Conservation (phyloP, 2,888 invertebrate genomes). For the Ceraclea dissimilis region DNA sequence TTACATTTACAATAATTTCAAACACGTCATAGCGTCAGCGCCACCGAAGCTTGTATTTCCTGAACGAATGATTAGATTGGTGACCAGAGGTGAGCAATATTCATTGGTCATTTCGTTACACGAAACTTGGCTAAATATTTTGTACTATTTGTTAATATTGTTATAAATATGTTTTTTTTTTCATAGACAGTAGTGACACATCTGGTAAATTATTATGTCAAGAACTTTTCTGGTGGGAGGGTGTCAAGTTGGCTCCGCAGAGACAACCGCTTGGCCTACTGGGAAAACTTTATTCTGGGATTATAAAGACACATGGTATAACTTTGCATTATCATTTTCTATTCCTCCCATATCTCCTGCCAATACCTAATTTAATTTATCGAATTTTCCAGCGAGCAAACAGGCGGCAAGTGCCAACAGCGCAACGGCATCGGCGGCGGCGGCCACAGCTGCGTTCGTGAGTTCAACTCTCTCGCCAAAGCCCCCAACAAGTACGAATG, state of each 20-base stretch:
- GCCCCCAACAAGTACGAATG: no score
- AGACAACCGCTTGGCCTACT: slow-evolving; percentile 56
- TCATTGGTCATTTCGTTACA: no score
- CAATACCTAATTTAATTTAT: no score
- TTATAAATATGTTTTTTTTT: no score
- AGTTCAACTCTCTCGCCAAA: no score
- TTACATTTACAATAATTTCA: slow-evolving; percentile 50
- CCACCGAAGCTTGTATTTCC: slow-evolving; percentile 62
- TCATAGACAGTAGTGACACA: slow-evolving; percentile 39
- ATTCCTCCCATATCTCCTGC: background rate
- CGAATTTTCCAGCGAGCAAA: no score
- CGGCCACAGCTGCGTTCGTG: no score
- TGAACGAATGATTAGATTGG: slow-evolving; percentile 58
- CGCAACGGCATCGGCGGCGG: no score
- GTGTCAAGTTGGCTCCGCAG: slow-evolving; percentile 56
- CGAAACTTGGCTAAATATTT: background rate
- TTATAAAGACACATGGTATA: slow-evolving; percentile 28
- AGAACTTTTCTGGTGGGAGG: slow-evolving; percentile 69
- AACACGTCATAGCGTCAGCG: slow-evolving; percentile 54
- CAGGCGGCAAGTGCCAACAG: no score
- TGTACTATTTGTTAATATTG: background rate
- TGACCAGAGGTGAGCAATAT: slow-evolving; percentile 52
- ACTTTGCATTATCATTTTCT: background rate
- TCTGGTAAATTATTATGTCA: slow-evolving; percentile 53
- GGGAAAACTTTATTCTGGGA: slow-evolving; percentile 47